These are phyloP conservation scores for Idris sp. DNA, from an alignment of 1,140 invertebrate species.

Conservation along the genomic window DNA sequence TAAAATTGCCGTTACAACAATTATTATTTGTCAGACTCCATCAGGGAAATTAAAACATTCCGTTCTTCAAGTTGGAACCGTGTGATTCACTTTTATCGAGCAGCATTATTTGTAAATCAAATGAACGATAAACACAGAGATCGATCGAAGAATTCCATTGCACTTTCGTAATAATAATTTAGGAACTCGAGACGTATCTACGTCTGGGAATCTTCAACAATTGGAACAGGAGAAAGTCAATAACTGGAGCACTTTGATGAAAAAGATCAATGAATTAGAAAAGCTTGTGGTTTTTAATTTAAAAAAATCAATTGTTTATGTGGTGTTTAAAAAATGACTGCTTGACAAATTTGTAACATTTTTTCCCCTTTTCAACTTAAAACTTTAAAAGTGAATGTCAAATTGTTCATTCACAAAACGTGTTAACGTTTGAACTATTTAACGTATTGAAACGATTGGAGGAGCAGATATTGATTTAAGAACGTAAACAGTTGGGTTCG, in stretches of 20 bases:
- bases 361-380: no score
- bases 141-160: background rate
- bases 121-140: no score
- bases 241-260: conserved; percentile 8
- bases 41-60: no score
- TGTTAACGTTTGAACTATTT: conserved; percentile 27
- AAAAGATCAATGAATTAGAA: background rate
- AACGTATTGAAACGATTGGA: conserved; percentile 10
- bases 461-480: conserved; percentile 41
- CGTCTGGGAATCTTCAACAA: conserved; percentile 13
- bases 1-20: no score
- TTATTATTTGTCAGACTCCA: no score
- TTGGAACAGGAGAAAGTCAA: conserved; percentile 27
- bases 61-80: no score
- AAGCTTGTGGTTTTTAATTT: no score
- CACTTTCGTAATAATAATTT: conserved; percentile 11
- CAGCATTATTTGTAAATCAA: background rate
- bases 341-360: no score
- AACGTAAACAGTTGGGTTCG: conserved; percentile 32
- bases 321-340: no score
- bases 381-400: no score
- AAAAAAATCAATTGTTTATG: no score
- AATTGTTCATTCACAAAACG: conserved; percentile 17
- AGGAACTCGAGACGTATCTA: conserved; percentile 1
- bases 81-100: no score